Percentiles rank a stretch among this genome's conserved stretches.
Evolutionary conservation across 2,113 vertebrate species (phyloP).

Genomic region (Mormyrus iriodes): DNA sequence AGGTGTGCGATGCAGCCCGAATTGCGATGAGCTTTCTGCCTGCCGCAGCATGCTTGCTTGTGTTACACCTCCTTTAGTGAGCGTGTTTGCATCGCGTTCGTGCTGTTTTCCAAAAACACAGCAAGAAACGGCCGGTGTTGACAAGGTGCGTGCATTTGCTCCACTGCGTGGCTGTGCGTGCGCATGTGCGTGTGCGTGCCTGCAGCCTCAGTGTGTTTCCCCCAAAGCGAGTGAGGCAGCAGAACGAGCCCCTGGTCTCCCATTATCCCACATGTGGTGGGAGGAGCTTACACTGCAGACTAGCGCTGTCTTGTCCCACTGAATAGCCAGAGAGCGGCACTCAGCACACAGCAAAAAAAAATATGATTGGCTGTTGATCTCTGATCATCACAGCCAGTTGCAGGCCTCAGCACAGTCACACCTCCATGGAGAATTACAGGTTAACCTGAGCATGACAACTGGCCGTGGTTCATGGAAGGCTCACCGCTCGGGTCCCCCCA

Average conservation of each 20-base stretch:
- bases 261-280: background rate
- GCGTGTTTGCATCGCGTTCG: background rate
- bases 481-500: background rate
- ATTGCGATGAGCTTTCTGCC: background rate
- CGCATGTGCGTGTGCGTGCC: conserved; percentile 21
- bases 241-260: background rate
- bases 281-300: background rate
- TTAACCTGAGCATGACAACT: background rate
- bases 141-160: background rate
- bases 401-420: background rate
- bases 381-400: background rate
- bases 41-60: background rate
- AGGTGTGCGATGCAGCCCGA: background rate
- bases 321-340: background rate
- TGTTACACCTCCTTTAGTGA: background rate
- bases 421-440: background rate
- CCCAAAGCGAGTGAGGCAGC: background rate
- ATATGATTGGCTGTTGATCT: background rate
- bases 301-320: background rate
- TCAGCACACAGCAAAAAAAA: background rate
- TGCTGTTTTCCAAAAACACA: background rate
- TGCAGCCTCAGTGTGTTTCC: conserved; percentile 36
- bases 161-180: conserved; percentile 4
- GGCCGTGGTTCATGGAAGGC: background rate
- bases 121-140: background rate